Percentiles rank a stretch among this genome's conserved stretches.
These are phyloP conservation scores for Marisa cornuarietis DNA, from an alignment of 1,140 invertebrate species.

Conservation along the genomic window DNA sequence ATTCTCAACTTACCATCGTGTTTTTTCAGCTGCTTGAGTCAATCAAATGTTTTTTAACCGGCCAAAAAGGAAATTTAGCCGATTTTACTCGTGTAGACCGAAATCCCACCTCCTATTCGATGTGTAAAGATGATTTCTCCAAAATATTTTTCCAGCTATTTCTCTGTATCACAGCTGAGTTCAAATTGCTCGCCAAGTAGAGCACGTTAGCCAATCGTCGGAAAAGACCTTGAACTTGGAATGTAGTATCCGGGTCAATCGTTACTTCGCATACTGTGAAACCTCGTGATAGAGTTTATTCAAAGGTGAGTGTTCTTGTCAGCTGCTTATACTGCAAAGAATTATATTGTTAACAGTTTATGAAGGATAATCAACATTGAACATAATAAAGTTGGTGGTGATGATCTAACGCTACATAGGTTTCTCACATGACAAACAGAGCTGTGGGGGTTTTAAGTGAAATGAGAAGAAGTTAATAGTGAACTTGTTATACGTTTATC, in stretches of 20 bases:
- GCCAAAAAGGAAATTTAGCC: neutral
- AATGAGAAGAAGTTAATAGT: too few species aligned
- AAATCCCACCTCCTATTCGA: neutral
- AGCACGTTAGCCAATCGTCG: neutral
- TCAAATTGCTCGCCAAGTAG: constrained; percentile 4
- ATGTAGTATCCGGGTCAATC: neutral
- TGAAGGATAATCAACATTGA: too few species aligned
- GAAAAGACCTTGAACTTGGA: neutral
- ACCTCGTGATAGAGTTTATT: neutral
- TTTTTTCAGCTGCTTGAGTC: neutral
- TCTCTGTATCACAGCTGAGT: neutral
- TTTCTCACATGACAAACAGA: too few species aligned
- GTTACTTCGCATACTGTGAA: neutral
- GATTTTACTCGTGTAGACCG: neutral
- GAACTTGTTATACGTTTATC: too few species aligned
- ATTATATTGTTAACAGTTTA: too few species aligned
- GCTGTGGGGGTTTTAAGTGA: too few species aligned
- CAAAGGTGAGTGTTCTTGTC: too few species aligned
- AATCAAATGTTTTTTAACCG: neutral
- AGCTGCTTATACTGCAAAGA: too few species aligned
- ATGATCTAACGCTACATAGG: too few species aligned
- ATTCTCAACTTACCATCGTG: neutral
- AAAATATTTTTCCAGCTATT: neutral
- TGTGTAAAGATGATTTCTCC: neutral
- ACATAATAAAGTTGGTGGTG: too few species aligned